Evolutionary conservation across 2,888 invertebrate species (phyloP).

Genomic region (Drosophila neonasuta): DNA sequence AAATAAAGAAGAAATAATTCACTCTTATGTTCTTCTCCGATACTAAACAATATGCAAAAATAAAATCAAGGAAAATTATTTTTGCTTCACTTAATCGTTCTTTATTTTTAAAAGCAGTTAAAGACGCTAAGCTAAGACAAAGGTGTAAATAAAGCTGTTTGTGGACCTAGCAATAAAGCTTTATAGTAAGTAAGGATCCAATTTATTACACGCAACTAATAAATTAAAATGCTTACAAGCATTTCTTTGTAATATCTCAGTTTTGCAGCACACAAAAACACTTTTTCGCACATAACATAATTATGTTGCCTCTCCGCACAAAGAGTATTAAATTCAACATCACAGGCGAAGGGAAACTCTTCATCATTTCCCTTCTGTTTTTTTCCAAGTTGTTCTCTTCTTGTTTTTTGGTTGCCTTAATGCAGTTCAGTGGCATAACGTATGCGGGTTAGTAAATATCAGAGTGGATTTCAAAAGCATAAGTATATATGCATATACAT

Average conservation of each 20-base stretch:
- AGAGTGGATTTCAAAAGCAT: constrained; percentile 53
- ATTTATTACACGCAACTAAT: background rate
- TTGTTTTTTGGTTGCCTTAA: constrained; percentile 19
- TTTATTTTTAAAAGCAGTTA: too few species aligned
- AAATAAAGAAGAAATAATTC: too few species aligned
- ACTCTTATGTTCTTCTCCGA: too few species aligned
- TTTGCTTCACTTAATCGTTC: too few species aligned
- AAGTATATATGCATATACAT: constrained; percentile 1
- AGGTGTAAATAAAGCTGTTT: too few species aligned
- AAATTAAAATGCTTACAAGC: background rate
- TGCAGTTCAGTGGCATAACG: constrained; percentile 50
- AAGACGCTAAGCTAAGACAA: too few species aligned
- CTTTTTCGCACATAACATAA: constrained; percentile 19
- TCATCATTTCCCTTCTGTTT: background rate
- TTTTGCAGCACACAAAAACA: background rate
- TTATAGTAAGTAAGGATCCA: background rate
- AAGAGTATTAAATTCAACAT: constrained; percentile 23
- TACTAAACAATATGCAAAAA: too few species aligned
- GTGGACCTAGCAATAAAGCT: background rate
- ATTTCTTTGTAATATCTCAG: background rate
- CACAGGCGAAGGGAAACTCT: constrained; percentile 6
- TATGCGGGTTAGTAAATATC: constrained; percentile 66
- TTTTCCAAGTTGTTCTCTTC: background rate
- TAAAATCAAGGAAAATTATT: too few species aligned
- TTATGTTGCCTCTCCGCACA: constrained; percentile 21